Evolutionary conservation across 2,113 vertebrate genomes (phyloP), one percentile per base, ranked within the genome.

Genomic region (Thalassarche chlororhynchos): DNA sequence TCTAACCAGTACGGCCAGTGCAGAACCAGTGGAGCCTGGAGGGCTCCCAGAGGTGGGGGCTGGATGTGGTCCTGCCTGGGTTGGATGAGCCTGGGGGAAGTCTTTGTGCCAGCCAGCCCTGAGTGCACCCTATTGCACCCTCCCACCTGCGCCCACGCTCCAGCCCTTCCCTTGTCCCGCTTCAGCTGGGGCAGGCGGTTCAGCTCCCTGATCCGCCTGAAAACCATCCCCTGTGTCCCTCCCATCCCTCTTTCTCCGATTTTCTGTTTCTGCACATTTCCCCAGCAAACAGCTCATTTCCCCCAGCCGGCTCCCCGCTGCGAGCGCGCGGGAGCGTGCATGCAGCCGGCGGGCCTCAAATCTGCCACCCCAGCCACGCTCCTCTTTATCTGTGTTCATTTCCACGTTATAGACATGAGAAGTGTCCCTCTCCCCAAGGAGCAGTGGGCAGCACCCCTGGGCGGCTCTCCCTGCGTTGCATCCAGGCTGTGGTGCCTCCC

Each of bases 21-120:
- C 55, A 54, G 90, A 94, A 87, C 93, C 95, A 91, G 95, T 9
- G 69, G 34, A 87, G 81, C 92, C 60, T 91, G 95, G 60, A 89
- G 49, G 64, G 72, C 91, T 38, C 16, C 5, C 17, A 68, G 62
- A 31, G 3, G 2, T 36, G 32, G 32, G 42, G 28, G 7, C 40
- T 42, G 80, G 70, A 54, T 57, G 51, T 23, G 8, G 28, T 28
- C 25, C 28, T 65, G 58, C 32, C 79, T 38, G 38, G 38, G 38
- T 38, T 38, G 38, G 38, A 38, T 26, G 60, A 74, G 60, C 54
- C 42, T 10, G 29, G 16, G 49, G 89, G 5, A 40, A 26, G 62
- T 16, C 71, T 64, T 40, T 20, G 65, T 55, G 75, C 65, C 90
- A 74, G 25, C 18, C 70, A 51, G 49, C 36, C 47, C 44, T 32